Percentiles rank a stretch among this genome's conserved stretches.
Conservation (phyloP, 1,140 invertebrate species). For the Thereuonema tuberculata region DNA sequence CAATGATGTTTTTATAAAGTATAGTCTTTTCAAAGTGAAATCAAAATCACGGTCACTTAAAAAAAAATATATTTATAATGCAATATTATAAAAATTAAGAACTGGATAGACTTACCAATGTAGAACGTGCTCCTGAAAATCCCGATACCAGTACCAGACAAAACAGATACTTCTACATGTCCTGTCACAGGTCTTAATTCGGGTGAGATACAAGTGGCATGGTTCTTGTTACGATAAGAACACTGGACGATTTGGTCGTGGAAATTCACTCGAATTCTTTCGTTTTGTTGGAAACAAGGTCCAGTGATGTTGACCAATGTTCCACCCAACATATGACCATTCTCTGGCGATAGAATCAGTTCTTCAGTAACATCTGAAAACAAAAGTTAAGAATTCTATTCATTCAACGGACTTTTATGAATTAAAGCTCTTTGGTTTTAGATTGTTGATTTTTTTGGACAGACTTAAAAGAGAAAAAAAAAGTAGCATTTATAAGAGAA, state of each 20-base stretch:
- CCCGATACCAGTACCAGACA: constrained; percentile 58
- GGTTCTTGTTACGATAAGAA: constrained; percentile 38
- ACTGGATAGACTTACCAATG: constrained; percentile 48
- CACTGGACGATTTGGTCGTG: constrained; percentile 29
- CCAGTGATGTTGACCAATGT: constrained; percentile 90
- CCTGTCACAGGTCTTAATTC: constrained; percentile 74
- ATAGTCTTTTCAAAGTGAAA: no score
- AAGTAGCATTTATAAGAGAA: no score
- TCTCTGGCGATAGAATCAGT: constrained; percentile 77
- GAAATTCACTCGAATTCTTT: constrained; percentile 55
- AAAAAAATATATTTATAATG: no score
- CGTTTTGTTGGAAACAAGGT: constrained; percentile 62
- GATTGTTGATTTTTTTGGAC: no score
- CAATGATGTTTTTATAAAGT: no score
- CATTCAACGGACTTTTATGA: no score
- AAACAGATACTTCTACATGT: constrained; percentile 74
- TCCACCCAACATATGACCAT: constrained; percentile 88
- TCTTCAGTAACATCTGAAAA: background rate
- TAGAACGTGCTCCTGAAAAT: constrained; percentile 87
- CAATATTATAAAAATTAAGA: no score
- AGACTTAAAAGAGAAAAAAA: no score
- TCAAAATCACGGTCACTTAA: no score
- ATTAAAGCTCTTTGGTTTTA: no score
- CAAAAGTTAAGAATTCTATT: no score
- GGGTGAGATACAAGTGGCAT: constrained; percentile 78